phyloP scores from a whole-genome alignment of 2,113 vertebrate genomes.

The Oncorhynchus keta region DNA sequence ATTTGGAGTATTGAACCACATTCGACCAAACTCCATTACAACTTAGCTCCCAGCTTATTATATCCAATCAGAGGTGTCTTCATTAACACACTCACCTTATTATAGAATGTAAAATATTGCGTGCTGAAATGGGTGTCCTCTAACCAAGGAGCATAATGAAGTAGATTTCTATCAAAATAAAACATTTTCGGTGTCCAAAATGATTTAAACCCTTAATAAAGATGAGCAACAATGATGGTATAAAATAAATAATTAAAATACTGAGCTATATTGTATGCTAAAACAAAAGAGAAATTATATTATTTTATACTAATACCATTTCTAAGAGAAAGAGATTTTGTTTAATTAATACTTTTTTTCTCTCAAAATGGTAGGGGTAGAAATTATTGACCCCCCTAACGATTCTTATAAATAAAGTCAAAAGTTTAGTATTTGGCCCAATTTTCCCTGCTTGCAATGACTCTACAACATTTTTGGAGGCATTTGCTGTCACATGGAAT shows the following conservation, averaged over 20 bases:
- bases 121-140: background rate
- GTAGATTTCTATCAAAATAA: background rate
- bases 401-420: too few species aligned
- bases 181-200: background rate
- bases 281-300: too few species aligned
- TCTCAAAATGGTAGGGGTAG: too few species aligned
- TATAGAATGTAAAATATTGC: slow-evolving; percentile 5
- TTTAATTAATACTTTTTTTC: too few species aligned
- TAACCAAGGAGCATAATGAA: background rate
- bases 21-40: slow-evolving; percentile 22
- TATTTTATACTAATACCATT: too few species aligned
- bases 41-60: slow-evolving; percentile 33
- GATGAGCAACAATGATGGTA: too few species aligned
- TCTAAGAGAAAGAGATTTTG: too few species aligned
- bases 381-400: too few species aligned
- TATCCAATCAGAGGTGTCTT: slow-evolving; percentile 29
- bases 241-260: background rate
- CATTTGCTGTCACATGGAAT: too few species aligned
- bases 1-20: background rate
- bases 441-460: too few species aligned
- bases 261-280: background rate
- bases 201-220: background rate
- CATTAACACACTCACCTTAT: slow-evolving; percentile 35
- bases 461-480: too few species aligned
- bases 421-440: too few species aligned